phyloP scores from a whole-genome alignment of 2,888 invertebrate species.

The Pterostichus niger region DNA sequence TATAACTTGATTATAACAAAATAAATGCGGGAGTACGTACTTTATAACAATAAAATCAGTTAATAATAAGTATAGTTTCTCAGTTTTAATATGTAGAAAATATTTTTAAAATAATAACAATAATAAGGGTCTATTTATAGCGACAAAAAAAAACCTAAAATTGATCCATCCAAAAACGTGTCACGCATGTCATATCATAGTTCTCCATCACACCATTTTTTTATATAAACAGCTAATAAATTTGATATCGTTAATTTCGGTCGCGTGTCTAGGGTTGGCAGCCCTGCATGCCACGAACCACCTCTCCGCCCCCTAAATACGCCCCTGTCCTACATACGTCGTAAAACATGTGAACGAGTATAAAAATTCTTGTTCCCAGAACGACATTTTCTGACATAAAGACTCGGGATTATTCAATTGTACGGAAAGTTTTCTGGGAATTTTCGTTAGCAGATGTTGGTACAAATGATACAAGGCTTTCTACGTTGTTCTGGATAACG shows the following conservation, averaged over 20 bases:
- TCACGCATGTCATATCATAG: slow-evolving; percentile 16
- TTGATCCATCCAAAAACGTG: slow-evolving; percentile 23
- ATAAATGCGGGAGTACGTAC: no score
- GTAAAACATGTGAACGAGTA: slow-evolving; percentile 12
- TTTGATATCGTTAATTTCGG: slow-evolving; percentile 60
- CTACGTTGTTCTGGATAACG: slow-evolving; percentile 13
- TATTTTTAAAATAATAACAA: neutral
- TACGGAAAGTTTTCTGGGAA: slow-evolving; percentile 29
- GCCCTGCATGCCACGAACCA: slow-evolving; percentile 26
- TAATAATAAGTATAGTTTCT: no score
- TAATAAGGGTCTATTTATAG: slow-evolving; percentile 45
- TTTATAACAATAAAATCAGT: no score
- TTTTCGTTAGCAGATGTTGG: slow-evolving; percentile 13
- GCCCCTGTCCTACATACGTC: slow-evolving; percentile 28
- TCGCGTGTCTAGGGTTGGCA: slow-evolving; percentile 48
- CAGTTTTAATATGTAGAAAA: no score
- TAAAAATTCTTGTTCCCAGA: slow-evolving; percentile 29
- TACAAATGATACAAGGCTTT: slow-evolving; percentile 7
- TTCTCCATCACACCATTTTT: slow-evolving; percentile 47
- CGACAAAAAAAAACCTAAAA: slow-evolving; percentile 11
- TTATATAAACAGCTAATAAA: slow-evolving; percentile 62
- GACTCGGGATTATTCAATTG: neutral
- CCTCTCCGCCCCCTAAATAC: slow-evolving; percentile 24
- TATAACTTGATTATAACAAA: no score
- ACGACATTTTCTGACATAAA: slow-evolving; percentile 15